These are phyloP conservation scores for Spisula subtruncata DNA, from an alignment of 2,888 invertebrate genomes.

Conservation along the genomic window DNA sequence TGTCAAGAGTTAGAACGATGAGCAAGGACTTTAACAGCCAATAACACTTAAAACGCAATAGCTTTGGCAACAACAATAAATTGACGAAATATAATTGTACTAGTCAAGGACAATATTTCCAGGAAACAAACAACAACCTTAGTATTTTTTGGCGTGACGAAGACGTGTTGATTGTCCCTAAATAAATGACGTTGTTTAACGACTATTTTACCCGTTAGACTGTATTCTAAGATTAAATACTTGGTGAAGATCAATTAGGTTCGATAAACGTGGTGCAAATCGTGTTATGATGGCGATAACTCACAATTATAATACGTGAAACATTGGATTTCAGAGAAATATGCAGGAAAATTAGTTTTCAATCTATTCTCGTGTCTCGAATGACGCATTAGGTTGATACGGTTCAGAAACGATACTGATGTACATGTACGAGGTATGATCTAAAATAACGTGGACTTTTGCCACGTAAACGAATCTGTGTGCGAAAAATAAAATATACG, in stretches of 20 bases:
- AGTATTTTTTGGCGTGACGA: background rate
- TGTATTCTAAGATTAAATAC: background rate
- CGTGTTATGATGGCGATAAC: background rate
- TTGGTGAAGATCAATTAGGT: background rate
- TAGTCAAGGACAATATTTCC: too few relatives aligned
- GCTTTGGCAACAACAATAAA: too few relatives aligned
- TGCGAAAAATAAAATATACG: too few relatives aligned
- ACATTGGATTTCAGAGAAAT: conserved; percentile 15
- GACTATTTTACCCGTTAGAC: background rate
- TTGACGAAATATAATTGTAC: too few relatives aligned
- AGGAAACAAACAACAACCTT: too few relatives aligned
- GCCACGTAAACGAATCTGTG: background rate
- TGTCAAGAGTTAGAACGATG: too few relatives aligned
- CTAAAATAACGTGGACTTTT: too few relatives aligned
- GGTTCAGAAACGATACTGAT: background rate
- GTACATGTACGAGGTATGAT: too few relatives aligned
- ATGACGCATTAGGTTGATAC: background rate
- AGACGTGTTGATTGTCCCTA: background rate
- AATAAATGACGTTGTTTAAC: background rate
- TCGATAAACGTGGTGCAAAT: conserved; percentile 8
- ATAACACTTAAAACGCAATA: too few relatives aligned
- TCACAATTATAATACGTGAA: conserved; percentile 13
- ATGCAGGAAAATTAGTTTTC: conserved; percentile 15
- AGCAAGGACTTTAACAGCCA: too few relatives aligned
- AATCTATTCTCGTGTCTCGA: background rate